Evolutionary conservation across 2,797 vertebrate genomes (phyloP).

Genomic region (Echiichthys vipera): DNA sequence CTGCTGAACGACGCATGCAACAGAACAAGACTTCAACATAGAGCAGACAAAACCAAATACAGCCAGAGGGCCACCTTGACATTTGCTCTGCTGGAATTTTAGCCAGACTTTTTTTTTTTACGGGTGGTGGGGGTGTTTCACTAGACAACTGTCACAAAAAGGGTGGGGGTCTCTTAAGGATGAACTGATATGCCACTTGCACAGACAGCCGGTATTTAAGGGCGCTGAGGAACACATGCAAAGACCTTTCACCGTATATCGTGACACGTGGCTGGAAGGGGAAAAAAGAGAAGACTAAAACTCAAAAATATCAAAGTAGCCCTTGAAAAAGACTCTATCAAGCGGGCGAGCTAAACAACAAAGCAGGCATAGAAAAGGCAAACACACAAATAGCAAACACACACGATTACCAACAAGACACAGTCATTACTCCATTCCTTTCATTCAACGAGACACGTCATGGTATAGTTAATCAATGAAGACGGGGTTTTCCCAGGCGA

Average conservation of each 20-base stretch:
- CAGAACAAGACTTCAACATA: slow-evolving; percentile 75
- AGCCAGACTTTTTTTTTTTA: slow-evolving; percentile 56
- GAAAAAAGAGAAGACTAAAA: not conserved
- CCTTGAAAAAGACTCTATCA: slow-evolving; percentile 43
- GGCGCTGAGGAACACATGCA: slow-evolving; percentile 1
- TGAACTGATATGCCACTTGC: not conserved
- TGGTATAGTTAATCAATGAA: slow-evolving; percentile 10
- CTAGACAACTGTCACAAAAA: slow-evolving; percentile 34
- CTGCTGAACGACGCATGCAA: slow-evolving; percentile 78
- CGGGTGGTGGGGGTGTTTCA: not conserved
- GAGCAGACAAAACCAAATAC: slow-evolving; percentile 63
- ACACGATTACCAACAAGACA: slow-evolving; percentile 14
- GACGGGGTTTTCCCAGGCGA: slow-evolving; percentile 42
- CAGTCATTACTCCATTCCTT: not conserved
- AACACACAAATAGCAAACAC: slow-evolving; percentile 8
- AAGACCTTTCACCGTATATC: slow-evolving; percentile 5
- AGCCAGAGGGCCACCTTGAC: slow-evolving; percentile 66
- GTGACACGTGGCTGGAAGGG: not conserved
- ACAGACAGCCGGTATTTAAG: not conserved
- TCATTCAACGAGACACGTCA: slow-evolving; percentile 8
- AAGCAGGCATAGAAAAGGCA: not conserved
- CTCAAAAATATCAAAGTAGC: slow-evolving; percentile 62
- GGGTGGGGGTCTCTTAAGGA: not conserved
- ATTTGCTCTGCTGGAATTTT: slow-evolving; percentile 50
- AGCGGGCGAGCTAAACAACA: slow-evolving; percentile 14